Conservation (phyloP, 2,888 invertebrate genomes). For the Maniola hyperantus region DNA sequence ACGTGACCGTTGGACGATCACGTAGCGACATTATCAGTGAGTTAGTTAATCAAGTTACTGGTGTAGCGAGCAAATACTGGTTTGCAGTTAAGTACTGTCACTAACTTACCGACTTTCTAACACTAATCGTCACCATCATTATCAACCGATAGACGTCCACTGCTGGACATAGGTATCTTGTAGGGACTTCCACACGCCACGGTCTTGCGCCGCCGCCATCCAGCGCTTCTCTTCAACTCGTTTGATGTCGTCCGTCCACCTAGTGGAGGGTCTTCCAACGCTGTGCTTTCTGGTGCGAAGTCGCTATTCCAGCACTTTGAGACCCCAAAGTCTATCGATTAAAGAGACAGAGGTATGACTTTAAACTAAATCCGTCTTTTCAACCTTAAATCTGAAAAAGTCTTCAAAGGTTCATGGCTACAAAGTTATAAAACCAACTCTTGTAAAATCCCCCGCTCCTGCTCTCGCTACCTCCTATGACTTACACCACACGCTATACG, state of each 20-base stretch:
- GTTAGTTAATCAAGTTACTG: conserved; percentile 50
- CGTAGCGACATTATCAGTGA: conserved; percentile 50
- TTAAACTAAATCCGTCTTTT: not conserved
- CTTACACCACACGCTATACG: conserved; percentile 23
- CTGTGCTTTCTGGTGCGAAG: too few relatives aligned
- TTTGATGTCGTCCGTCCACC: too few relatives aligned
- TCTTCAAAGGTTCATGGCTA: not conserved
- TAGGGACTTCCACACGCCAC: too few relatives aligned
- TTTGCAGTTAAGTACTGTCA: conserved; percentile 33
- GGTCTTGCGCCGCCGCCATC: too few relatives aligned
- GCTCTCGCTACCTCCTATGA: conserved; percentile 1
- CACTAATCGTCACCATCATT: too few relatives aligned
- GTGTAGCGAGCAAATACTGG: conserved; percentile 44
- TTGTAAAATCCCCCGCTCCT: not conserved
- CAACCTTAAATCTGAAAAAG: too few relatives aligned
- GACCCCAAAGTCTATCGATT: not conserved
- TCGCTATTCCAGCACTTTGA: too few relatives aligned
- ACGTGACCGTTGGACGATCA: conserved; percentile 42
- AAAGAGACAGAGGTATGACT: too few relatives aligned
- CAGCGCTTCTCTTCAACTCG: too few relatives aligned
- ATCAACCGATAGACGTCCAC: too few relatives aligned
- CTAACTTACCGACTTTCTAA: conserved; percentile 4
- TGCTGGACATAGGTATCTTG: too few relatives aligned
- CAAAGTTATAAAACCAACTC: not conserved
- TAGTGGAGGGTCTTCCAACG: too few relatives aligned